phyloP scores from a whole-genome alignment of 2,888 invertebrate genomes.

The Tetrapedia diversipes region DNA sequence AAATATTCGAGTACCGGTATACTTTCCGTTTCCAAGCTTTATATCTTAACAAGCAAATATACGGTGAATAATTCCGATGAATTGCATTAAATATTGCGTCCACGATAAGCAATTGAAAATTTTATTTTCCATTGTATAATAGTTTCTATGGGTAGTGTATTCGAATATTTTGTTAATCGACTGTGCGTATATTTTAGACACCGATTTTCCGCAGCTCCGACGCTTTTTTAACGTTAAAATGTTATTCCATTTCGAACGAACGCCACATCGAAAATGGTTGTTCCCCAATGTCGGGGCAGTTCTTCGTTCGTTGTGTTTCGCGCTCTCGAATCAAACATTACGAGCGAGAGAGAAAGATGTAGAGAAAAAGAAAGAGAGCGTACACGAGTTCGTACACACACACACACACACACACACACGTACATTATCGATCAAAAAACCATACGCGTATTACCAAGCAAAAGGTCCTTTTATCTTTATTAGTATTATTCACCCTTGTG shows the following conservation, averaged over 20 bases:
- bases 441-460: background rate
- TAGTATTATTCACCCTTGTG: conserved; percentile 8
- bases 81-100: no score
- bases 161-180: no score
- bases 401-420: background rate
- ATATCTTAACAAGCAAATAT: no score
- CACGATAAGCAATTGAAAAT: no score
- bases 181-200: no score
- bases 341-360: background rate
- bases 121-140: no score
- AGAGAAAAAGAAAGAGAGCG: no score
- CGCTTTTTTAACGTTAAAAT: conserved; percentile 49
- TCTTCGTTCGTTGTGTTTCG: conserved; percentile 12
- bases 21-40: no score
- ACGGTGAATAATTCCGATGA: no score
- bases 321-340: conserved; percentile 11
- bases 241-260: conserved; percentile 33
- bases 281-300: conserved; percentile 16
- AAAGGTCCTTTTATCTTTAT: conserved; percentile 10
- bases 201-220: no score
- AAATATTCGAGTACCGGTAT: no score
- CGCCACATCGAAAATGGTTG: background rate
- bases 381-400: background rate
- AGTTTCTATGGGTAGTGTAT: no score
- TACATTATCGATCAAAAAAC: conserved; percentile 14